Base-by-base conservation (phyloP, 2,797 vertebrate species). In the Iguana delicatissima region DNA sequence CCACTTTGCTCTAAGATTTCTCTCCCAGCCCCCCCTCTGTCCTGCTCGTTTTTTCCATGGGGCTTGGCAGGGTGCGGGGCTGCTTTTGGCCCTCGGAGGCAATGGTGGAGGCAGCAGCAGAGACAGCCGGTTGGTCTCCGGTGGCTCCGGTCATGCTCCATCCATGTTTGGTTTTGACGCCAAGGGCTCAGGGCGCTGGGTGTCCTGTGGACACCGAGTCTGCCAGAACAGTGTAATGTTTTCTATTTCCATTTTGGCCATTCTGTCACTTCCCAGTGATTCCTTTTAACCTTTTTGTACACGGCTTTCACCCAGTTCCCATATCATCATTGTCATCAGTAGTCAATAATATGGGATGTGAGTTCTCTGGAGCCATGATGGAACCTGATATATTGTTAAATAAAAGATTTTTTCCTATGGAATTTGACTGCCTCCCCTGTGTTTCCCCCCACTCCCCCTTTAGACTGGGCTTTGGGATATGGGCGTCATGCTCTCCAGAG, bases 371-470 rank as follows among this genome's bases (percentile, higher is more conserved):
- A 96, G 96, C 96, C 93, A 84, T 96, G 96, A 96, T 97, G 96
- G 96, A 97, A 96, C 95, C 96, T 97, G 97, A 96, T 97, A 96
- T 97, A 97, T 97, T 97, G 96, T 97, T 97, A 96, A 97, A 97
- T 97, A 97, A 97, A 97, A 95, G 90, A 95, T 97, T 97, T 96
- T 97, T 97, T 97, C 97, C 97, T 97, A 97, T 96, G 97, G 97
- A 96, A 94, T 87, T 85, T 0, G 4, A 42, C 91, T 59, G 94
- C 89, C 85, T 95, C 79, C 76, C 0, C 89, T 93, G 91, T 94
- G 85, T 88, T 94, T 95, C 90, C 67, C 29, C 4, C 14, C 9
- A 22, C 6, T 20, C 10, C 35, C 5, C 26, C 29, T 6, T 57
- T 24, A 32, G 35, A 29, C 24, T 24, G 20, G 24, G 35, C 2